Evolutionary conservation across 2,888 invertebrate genomes (phyloP).

Genomic region (Caenorhabditis macrosperma): DNA sequence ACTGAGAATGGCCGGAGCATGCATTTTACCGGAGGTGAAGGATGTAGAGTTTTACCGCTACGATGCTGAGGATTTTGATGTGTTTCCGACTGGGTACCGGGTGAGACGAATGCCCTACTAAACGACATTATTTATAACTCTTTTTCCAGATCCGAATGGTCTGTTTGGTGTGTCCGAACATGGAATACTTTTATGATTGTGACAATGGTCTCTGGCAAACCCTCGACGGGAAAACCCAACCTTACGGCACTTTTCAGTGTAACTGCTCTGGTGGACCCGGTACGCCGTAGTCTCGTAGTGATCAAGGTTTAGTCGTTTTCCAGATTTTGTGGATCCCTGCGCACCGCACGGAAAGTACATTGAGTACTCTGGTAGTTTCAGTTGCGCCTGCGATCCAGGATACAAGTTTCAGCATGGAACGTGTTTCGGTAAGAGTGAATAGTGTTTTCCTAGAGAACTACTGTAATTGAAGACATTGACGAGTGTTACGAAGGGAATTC

Average conservation of each 20-base stretch:
- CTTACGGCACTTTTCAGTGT: constrained; percentile 28
- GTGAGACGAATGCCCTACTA: constrained; percentile 14
- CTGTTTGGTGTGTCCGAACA: constrained; percentile 16
- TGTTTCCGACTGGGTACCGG: neutral
- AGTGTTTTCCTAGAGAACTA: neutral
- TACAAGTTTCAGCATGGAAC: constrained; percentile 17
- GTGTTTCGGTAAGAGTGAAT: constrained; percentile 27
- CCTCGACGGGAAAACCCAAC: constrained; percentile 1
- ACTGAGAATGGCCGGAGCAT: neutral
- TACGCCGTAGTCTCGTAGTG: neutral
- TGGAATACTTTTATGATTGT: neutral
- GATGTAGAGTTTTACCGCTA: constrained; percentile 5
- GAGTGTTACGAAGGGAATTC: constrained; percentile 23
- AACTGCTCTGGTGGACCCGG: constrained; percentile 17
- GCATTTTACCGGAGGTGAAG: constrained; percentile 18
- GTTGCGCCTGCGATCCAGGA: constrained; percentile 34
- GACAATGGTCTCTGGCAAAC: constrained; percentile 21
- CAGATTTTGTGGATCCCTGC: constrained; percentile 27
- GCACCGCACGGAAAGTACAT: constrained; percentile 12
- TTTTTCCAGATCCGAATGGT: constrained; percentile 14
- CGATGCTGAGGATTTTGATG: neutral
- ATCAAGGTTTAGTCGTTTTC: neutral
- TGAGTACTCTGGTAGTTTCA: constrained; percentile 3
- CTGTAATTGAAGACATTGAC: constrained; percentile 49
- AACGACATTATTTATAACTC: no score